Base-by-base conservation (phyloP, 2,888 invertebrate species). In the Sthenelais limicola region DNA sequence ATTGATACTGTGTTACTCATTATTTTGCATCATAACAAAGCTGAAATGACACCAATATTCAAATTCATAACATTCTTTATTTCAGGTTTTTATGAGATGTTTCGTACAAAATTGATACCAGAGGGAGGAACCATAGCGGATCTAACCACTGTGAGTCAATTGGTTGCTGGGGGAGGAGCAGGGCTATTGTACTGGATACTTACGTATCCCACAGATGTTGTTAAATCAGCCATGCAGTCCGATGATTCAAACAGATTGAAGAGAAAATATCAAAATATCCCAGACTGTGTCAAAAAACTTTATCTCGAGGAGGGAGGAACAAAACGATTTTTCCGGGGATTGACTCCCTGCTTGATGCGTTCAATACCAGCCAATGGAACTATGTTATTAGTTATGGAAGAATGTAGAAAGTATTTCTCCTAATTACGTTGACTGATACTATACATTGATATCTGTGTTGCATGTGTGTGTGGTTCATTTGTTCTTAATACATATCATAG, bases 291-390 rank as follows among this genome's bases (percentile, higher is more conserved):
- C 3, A 30, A 33, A 68, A 52, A 74, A 33, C 51, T 80, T 47
- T 80, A 80, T 32, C 3, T 18, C 21, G 74, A 77, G 56, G 79
- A 80, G 48, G 77, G 77, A 5, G 78, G 79, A 1, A 67, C 68
- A 71, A 68, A 58, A 35, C 73, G 73, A 51, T 80, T 79, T 70
- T 80, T 70, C 68, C 66, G 71, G n/a, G 80, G 79, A 5, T 77
- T 78, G 56, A 56, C 73, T 3, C 77, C 79, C 0, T 78, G 78
- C 52, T 62, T 80, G 15, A 73, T 79, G 77, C 62, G 79, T 33
- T 74, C 80, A 1, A 67, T 80, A 1, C 80, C 79, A n/a, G 79
- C 78, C 33, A 80, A 79, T 68, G 80, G 77, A 1, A 73, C 73
- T 21, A 74, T 75, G 76, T 43, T 77, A 33, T 71, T 72, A 32